Evolutionary conservation across 92 coral and sea anemone species (phyloP).

Genomic region (Micromussa lordhowensis): DNA sequence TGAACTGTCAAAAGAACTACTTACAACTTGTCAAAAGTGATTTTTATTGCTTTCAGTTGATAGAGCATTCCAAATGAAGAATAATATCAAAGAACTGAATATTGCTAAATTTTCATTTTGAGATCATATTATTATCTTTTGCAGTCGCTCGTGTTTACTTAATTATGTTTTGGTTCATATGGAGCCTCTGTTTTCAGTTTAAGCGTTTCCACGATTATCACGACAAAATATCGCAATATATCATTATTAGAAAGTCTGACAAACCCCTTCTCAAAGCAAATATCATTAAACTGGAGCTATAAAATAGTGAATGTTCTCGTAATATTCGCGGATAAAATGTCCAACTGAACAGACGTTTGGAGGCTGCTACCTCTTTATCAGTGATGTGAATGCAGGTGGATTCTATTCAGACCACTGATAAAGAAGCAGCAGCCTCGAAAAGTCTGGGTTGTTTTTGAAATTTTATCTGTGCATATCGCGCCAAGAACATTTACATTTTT

Average conservation of each 20-base stretch:
- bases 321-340: too few relatives aligned
- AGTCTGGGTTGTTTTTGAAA: too few relatives aligned
- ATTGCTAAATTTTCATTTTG: background rate
- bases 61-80: background rate
- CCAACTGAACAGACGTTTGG: too few relatives aligned
- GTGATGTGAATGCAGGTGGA: too few relatives aligned
- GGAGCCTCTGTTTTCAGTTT: background rate
- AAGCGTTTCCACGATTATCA: background rate
- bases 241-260: background rate
- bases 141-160: background rate
- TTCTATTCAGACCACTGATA: too few relatives aligned
- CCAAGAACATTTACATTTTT: too few relatives aligned
- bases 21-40: background rate
- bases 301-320: too few relatives aligned
- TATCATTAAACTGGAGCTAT: background rate
- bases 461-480: too few relatives aligned
- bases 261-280: background rate
- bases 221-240: background rate
- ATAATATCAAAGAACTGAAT: background rate
- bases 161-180: background rate
- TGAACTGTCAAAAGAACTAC: background rate
- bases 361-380: too few relatives aligned
- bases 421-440: too few relatives aligned
- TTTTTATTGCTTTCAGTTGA: background rate
- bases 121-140: too few relatives aligned